Percentiles rank a stretch among this genome's conserved stretches.
Conservation (phyloP, 1,140 invertebrate genomes). For the Phymastichus coffea region DNA sequence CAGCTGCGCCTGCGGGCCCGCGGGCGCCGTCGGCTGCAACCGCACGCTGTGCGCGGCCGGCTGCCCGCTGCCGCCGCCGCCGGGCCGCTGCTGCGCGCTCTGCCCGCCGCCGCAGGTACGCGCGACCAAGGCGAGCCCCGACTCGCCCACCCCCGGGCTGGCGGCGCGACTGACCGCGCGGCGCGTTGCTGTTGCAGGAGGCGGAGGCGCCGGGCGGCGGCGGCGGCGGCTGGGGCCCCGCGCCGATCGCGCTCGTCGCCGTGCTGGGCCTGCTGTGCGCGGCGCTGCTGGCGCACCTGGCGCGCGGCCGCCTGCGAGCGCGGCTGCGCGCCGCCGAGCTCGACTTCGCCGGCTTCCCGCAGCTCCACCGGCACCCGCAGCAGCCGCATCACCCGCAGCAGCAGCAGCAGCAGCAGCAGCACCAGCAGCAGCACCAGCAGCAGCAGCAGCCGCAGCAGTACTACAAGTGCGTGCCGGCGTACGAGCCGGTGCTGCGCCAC, state of each 20-base stretch:
- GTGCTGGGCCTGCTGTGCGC: slow-evolving; percentile 43
- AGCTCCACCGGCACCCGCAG: no score
- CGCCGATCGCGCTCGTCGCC: slow-evolving; percentile 46
- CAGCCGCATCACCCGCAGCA: no score
- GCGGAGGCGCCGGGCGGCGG: neutral
- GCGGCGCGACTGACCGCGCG: neutral
- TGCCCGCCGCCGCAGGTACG: slow-evolving; percentile 47
- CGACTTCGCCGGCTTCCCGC: slow-evolving; percentile 42
- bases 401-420: no score
- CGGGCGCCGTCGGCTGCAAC: slow-evolving; percentile 46
- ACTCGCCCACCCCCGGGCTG: neutral
- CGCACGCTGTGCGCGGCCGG: slow-evolving; percentile 47
- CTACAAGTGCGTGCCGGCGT: slow-evolving; percentile 51
- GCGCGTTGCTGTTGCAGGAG: slow-evolving; percentile 47
- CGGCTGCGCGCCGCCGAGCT: slow-evolving; percentile 41
- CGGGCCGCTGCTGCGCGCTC: slow-evolving; percentile 45
- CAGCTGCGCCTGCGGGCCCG: slow-evolving; percentile 44
- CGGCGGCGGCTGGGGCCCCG: slow-evolving; percentile 47
- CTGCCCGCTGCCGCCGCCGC: slow-evolving; percentile 44
- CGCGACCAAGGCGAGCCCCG: neutral
- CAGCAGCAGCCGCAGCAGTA: slow-evolving; percentile 44
- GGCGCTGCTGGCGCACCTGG: slow-evolving; percentile 44
- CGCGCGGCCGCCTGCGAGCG: slow-evolving; percentile 44
- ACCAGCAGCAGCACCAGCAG: no score
- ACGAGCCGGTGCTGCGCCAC: slow-evolving; percentile 45